Base-by-base conservation (phyloP, 2,113 vertebrate genomes). In the Barbus barbus region DNA sequence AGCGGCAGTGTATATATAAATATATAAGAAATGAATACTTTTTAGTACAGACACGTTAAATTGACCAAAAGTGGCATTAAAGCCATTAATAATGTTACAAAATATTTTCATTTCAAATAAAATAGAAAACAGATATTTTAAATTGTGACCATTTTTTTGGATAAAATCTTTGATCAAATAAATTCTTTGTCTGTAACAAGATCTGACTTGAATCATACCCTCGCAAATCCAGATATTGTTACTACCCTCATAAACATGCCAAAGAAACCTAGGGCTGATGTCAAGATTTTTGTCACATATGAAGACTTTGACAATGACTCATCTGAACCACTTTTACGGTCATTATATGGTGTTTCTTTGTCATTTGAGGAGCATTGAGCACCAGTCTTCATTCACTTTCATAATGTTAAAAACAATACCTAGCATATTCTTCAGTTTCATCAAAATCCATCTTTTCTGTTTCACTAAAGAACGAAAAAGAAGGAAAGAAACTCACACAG, bases 241-340 rank as follows among this genome's bases (percentile, higher is more conserved):
- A n/a, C n/a, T n/a, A n/a, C n/a, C n/a, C n/a, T n/a, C n/a, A n/a
- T 61, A 1, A 61, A 61, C 5, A 0, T 28, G 16, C 24, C 12
- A 61, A 61, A 26, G 60, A 61, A 61, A 63, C 60, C 60, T 61
- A 28, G 60, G n/a, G n/a, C n/a, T n/a, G n/a, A n/a, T n/a, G n/a
- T 65, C 26, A 65, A 65, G 26, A 65, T 18, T 16, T 31, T 31
- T 3, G 28, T 65, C 26, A 31, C 31, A 38, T 67, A 22, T 36
- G 20, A 9, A 67, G 16, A 67, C 16, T 33, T 8, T 9, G 16
- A 65, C 6, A 31, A 31, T 31, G 14, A 67, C 28, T 67, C 28
- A 3, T 16, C 0, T 67, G 63, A 31, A 20, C 18, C 31, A 67
- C 63, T 20, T 36, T 69, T 67, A 36, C 22, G 63, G 22, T 36